A percentile compares a stretch with the other conserved stretches of the same genome.
phyloP scores from a whole-genome alignment of 2,888 invertebrate genomes.

The Drosophila pegasa region DNA sequence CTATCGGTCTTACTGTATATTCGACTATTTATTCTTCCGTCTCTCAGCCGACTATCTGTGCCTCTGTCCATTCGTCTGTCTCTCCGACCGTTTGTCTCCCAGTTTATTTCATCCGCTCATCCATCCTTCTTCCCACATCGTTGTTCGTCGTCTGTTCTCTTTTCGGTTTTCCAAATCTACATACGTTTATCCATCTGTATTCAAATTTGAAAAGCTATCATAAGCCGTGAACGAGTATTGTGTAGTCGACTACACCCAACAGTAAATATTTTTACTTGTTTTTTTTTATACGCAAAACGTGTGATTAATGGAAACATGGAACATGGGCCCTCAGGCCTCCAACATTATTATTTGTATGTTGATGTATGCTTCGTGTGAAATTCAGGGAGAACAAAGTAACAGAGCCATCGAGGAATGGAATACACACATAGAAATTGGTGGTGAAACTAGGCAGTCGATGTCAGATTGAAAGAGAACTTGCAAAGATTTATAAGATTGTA shows the following conservation, averaged over 20 bases:
- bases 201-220: no score
- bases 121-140: no score
- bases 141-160: no score
- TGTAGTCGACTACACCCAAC: neutral
- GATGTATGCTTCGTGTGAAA: slow-evolving; percentile 9
- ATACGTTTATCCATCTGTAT: no score
- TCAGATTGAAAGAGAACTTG: neutral
- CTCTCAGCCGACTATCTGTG: neutral
- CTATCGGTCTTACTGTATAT: no score
- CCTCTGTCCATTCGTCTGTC: no score
- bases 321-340: slow-evolving; percentile 25
- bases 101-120: no score
- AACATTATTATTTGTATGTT: slow-evolving; percentile 37
- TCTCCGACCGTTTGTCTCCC: no score
- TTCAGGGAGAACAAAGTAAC: neutral
- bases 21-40: no score
- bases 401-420: neutral
- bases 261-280: neutral
- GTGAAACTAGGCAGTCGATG: no score
- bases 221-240: neutral
- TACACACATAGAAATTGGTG: neutral
- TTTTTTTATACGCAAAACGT: slow-evolving; percentile 51
- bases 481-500: neutral
- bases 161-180: no score
- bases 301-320: slow-evolving; percentile 49